Conservation (phyloP, 1,140 invertebrate genomes). For the Rhynchophorus ferrugineus region DNA sequence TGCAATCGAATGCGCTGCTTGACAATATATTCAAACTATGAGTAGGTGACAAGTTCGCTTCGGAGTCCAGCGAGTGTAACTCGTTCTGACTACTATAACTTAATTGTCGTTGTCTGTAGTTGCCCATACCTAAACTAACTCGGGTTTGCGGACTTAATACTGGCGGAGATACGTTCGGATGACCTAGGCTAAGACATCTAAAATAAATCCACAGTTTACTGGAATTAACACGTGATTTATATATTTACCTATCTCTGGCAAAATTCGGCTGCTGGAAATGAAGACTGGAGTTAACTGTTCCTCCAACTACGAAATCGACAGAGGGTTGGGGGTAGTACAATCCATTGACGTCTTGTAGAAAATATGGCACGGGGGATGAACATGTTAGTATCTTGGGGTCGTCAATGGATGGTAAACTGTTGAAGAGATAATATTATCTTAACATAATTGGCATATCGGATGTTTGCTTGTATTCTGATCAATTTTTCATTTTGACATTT, state of each 20-base stretch:
- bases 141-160: slow-evolving; percentile 54
- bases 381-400: slow-evolving; percentile 41
- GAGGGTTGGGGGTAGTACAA: slow-evolving; percentile 39
- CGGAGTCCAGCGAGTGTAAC: slow-evolving; percentile 51
- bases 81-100: slow-evolving; percentile 67
- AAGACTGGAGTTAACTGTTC: slow-evolving; percentile 48
- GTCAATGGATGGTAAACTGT: slow-evolving; percentile 54
- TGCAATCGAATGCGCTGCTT: slow-evolving; percentile 46
- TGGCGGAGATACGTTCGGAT: slow-evolving; percentile 43
- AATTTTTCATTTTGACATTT: no score
- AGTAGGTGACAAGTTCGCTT: slow-evolving; percentile 46
- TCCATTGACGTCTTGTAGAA: slow-evolving; percentile 35
- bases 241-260: slow-evolving; percentile 33
- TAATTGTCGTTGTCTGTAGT: slow-evolving; percentile 48
- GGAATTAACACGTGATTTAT: not conserved
- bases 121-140: slow-evolving; percentile 51
- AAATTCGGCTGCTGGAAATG: slow-evolving; percentile 35
- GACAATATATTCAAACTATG: slow-evolving; percentile 45
- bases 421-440: slow-evolving; percentile 22
- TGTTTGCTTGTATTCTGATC: no score
- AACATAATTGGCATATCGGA: no score
- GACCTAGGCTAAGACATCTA: slow-evolving; percentile 52
- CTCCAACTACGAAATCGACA: slow-evolving; percentile 60
- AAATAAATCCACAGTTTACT: not conserved
- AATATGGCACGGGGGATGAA: slow-evolving; percentile 39